Evolutionary conservation across 1,140 invertebrate genomes (phyloP).

Genomic region (Anoplolepis gracilipes): DNA sequence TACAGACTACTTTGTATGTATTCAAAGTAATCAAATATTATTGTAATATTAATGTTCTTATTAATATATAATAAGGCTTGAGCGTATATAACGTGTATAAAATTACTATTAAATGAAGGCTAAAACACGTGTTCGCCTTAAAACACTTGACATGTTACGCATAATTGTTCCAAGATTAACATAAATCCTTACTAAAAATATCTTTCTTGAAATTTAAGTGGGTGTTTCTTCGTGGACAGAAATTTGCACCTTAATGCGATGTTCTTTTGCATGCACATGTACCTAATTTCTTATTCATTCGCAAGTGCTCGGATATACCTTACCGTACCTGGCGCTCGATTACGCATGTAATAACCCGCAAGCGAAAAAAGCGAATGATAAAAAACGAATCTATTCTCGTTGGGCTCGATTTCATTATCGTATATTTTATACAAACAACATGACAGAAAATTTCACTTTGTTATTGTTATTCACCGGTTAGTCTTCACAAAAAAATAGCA

Average conservation of each 20-base stretch:
- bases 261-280: constrained; percentile 52
- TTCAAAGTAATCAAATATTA: constrained; percentile 1
- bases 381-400: constrained; percentile 32
- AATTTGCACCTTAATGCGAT: constrained; percentile 58
- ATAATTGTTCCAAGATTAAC: constrained; percentile 42
- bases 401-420: background rate
- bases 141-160: constrained; percentile 30
- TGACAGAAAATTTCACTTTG: background rate
- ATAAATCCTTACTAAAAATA: constrained; percentile 57
- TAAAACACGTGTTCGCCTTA: constrained; percentile 31
- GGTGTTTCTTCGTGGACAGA: constrained; percentile 28
- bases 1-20: background rate
- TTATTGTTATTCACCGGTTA: background rate
- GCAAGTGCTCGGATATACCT: constrained; percentile 35
- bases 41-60: constrained; percentile 34
- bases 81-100: constrained; percentile 20
- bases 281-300: constrained; percentile 61
- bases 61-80: constrained; percentile 18
- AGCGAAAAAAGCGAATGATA: constrained; percentile 17
- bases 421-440: background rate
- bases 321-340: constrained; percentile 49
- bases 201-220: constrained; percentile 41
- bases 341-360: constrained; percentile 43
- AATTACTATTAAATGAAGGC: constrained; percentile 43
- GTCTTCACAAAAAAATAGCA: constrained; percentile 4